Evolutionary conservation across 2,888 invertebrate species (phyloP).

Genomic region (Lasioglossum lativentre): DNA sequence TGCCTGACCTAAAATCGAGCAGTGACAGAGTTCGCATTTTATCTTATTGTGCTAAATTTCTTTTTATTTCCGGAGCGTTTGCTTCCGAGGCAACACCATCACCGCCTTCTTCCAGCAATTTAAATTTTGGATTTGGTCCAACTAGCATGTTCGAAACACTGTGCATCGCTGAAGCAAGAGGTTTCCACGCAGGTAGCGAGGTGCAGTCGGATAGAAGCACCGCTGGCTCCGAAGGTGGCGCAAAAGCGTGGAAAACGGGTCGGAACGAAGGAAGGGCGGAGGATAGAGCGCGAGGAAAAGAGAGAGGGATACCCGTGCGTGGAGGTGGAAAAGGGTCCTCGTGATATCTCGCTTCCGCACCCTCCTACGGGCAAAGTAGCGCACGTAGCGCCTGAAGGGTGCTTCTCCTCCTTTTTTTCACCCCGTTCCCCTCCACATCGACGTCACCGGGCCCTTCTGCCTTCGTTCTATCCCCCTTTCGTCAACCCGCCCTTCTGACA

Average conservation of each 20-base stretch:
- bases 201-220: slow-evolving; percentile 44
- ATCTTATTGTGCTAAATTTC: background rate
- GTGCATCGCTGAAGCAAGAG: background rate
- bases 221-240: slow-evolving; percentile 43
- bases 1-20: background rate
- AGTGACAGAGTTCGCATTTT: background rate
- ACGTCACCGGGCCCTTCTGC: slow-evolving; percentile 16
- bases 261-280: slow-evolving; percentile 39
- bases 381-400: slow-evolving; percentile 74
- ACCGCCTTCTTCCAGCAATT: background rate
- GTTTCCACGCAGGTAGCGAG: slow-evolving; percentile 16
- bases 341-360: slow-evolving; percentile 77
- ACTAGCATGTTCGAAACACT: background rate
- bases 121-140: background rate
- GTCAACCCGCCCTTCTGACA: background rate
- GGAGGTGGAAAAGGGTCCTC: slow-evolving; percentile 69
- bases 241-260: slow-evolving; percentile 57
- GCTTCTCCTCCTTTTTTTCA: slow-evolving; percentile 53
- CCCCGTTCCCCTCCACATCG: slow-evolving; percentile 20
- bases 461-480: background rate
- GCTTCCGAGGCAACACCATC: background rate
- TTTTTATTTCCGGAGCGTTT: background rate
- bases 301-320: slow-evolving; percentile 8
- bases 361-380: slow-evolving; percentile 77
- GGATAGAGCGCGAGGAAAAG: background rate